Evolutionary conservation across 2,797 vertebrate genomes (phyloP).

Genomic region (Falco concolor): DNA sequence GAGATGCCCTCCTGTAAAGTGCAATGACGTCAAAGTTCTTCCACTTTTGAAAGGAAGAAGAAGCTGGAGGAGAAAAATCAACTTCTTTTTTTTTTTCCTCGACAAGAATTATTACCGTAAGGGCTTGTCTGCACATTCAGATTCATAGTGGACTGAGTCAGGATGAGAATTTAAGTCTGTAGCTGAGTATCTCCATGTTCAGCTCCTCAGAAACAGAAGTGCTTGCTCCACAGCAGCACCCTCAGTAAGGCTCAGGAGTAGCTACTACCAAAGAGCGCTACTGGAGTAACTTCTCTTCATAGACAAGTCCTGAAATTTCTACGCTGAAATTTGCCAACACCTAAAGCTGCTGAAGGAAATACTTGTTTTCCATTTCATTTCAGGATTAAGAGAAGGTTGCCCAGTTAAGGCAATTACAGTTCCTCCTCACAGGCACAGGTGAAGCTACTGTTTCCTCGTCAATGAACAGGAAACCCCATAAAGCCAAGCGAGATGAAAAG

Average conservation of each 20-base stretch:
- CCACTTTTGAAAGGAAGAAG: not conserved
- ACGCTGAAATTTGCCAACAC: not conserved
- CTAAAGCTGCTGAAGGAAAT: not conserved
- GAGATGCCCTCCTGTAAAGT: not conserved
- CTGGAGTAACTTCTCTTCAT: not conserved
- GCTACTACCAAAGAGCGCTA: not conserved
- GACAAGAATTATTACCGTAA: not conserved
- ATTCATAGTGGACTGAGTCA: not conserved
- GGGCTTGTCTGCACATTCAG: not conserved
- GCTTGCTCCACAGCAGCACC: not conserved
- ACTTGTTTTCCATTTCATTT: not conserved
- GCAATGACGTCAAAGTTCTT: not conserved
- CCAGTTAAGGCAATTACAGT: not conserved
- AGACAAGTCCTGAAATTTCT: not conserved
- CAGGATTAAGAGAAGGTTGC: not conserved
- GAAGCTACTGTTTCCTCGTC: not conserved
- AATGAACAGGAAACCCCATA: constrained; percentile 35
- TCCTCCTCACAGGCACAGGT: constrained; percentile 2
- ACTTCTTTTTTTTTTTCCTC: not conserved
- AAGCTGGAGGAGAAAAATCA: not conserved
- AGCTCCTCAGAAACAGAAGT: not conserved
- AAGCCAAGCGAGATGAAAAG: constrained; percentile 28
- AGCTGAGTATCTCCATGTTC: not conserved
- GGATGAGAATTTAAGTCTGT: not conserved
- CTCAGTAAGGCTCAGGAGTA: not conserved